Conservation (phyloP, 2,113 vertebrate genomes). For the Rhineura floridana region DNA sequence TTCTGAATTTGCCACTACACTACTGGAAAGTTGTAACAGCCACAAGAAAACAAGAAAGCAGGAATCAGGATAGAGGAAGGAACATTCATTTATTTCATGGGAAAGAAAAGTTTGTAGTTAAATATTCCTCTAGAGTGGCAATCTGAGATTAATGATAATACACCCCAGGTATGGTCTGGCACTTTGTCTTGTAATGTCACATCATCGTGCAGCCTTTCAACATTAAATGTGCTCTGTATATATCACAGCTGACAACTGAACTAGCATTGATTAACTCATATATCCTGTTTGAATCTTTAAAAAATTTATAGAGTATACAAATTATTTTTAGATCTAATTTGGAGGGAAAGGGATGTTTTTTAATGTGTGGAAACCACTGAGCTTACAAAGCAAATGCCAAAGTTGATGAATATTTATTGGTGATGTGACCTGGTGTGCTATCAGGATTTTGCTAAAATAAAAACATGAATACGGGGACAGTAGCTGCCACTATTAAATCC, state of each 20-base stretch:
- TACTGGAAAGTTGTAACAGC: too few relatives aligned
- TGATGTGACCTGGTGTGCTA: constrained; percentile 31
- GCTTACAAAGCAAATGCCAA: constrained; percentile 45
- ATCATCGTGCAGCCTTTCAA: constrained; percentile 3
- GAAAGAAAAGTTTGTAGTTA: neutral
- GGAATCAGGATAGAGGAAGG: neutral
- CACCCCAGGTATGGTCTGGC: constrained; percentile 27
- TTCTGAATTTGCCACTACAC: too few relatives aligned
- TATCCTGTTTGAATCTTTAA: constrained; percentile 40
- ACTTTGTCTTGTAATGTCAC: constrained; percentile 25
- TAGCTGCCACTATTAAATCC: neutral
- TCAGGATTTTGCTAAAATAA: constrained; percentile 35
- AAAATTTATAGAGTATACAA: constrained; percentile 43
- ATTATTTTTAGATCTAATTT: constrained; percentile 52
- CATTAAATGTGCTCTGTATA: constrained; percentile 10
- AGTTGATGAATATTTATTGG: constrained; percentile 57
- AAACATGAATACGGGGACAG: neutral
- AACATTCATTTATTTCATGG: neutral
- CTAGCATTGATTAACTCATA: constrained; percentile 49
- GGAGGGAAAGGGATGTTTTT: constrained; percentile 35
- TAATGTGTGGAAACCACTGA: constrained; percentile 41
- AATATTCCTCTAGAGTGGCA: constrained; percentile 11
- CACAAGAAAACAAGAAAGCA: neutral
- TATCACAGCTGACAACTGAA: constrained; percentile 38
- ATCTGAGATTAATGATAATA: constrained; percentile 24